A percentile compares a stretch with the other conserved stretches of the same genome.
These are phyloP conservation scores for Sinhomidia bicolor DNA, from an alignment of 2,888 invertebrate genomes.

Conservation along the genomic window DNA sequence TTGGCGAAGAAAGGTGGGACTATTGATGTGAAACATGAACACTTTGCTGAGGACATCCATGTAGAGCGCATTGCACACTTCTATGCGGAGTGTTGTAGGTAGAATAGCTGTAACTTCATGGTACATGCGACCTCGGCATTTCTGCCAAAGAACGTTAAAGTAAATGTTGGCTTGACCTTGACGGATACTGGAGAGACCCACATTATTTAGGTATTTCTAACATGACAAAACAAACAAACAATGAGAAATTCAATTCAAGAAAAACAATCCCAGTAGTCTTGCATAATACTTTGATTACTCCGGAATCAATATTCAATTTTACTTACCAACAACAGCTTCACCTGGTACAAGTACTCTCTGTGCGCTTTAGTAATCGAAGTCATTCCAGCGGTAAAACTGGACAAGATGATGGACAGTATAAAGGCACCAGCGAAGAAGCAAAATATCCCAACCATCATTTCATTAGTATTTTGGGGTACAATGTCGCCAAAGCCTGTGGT, in stretches of 20 bases:
- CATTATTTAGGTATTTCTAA: slow-evolving; percentile 75
- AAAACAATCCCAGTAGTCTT: too few species aligned
- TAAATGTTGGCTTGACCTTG: slow-evolving; percentile 68
- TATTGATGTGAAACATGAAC: slow-evolving; percentile 16
- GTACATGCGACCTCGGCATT: slow-evolving; percentile 70
- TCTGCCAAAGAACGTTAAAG: slow-evolving; percentile 69
- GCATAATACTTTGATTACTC: too few species aligned
- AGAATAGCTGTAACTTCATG: slow-evolving; percentile 69
- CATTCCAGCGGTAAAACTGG: slow-evolving; percentile 74
- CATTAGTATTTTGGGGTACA: slow-evolving; percentile 55
- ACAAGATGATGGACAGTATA: slow-evolving; percentile 74
- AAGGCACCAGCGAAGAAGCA: slow-evolving; percentile 75
- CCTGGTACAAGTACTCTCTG: slow-evolving; percentile 76
- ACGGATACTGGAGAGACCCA: slow-evolving; percentile 69
- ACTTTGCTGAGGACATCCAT: slow-evolving; percentile 50
- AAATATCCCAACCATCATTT: slow-evolving; percentile 70
- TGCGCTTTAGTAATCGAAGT: slow-evolving; percentile 72
- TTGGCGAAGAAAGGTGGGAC: slow-evolving; percentile 66
- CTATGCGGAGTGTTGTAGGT: slow-evolving; percentile 70
- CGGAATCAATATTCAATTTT: background rate
- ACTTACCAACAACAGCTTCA: slow-evolving; percentile 72
- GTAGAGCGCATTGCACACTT: slow-evolving; percentile 71
- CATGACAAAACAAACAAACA: background rate
- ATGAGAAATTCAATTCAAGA: too few species aligned
- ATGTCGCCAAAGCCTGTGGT: slow-evolving; percentile 77